Evolutionary conservation across 2,113 vertebrate species (phyloP), one percentile per base, ranked within the genome.

Genomic region (Onychorhynchus coronatus): DNA sequence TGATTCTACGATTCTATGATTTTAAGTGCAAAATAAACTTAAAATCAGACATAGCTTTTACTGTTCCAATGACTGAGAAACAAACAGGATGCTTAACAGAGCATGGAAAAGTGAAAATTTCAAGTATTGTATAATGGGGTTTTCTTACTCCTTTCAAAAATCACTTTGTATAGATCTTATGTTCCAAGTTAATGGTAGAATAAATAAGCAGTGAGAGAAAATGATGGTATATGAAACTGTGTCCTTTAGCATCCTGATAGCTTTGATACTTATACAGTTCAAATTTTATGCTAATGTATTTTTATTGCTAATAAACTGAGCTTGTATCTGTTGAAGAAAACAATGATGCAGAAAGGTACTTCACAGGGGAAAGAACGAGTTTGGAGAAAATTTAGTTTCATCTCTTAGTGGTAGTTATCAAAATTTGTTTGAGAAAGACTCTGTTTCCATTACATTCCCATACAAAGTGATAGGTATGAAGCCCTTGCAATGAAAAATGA

Each of bases 221-320:
- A 66, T 2, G 3, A 3, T 8, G 6, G 23, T 22, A 81, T 16
- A 52, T 24, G 9, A 42, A 67, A 65, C 12, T 39, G 11, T 41
- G 23, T 3, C 11, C 23, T 58, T 56, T 55, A 59, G 14, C 19
- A 39, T 1, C 0, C 1, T 71, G 9, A 42, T 25, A 19, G 3
- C 11, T 59, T 71, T 58, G 23, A 84, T 28, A 52, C 19, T 70
- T 49, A 77, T 11, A 21, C 8, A 6, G 8, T 17, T 44, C 23
- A 53, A 59, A 82, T 49, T 70, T 58, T 74, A 47, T 3, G 23
- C 52, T 12, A 35, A 52, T 35, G 2, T 35, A 7, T 41, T 50
- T 75, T 53, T 41, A 23, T 46, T 92, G 14, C 6, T 62, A 41
- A 74, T 30, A 88, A 53, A 35, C 4, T 59, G 44, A 72, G 5